Percentiles rank a stretch among this genome's conserved stretches.
Evolutionary conservation across 2,113 vertebrate genomes (phyloP).

Genomic region (Rhizomys pruinosus): DNA sequence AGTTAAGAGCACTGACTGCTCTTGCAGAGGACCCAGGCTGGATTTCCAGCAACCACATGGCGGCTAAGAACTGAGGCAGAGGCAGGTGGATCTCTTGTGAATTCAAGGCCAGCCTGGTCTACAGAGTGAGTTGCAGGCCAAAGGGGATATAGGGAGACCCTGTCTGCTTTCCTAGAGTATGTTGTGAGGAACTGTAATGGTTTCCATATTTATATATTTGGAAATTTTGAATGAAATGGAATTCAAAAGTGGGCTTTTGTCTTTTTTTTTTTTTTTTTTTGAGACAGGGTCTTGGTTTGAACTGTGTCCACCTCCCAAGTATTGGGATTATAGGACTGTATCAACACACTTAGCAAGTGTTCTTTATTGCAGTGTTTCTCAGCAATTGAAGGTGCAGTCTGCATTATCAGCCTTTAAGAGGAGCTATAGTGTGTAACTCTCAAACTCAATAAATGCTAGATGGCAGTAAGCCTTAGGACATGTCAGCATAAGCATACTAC

Average conservation of each 20-base stretch:
- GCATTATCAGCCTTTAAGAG: neutral
- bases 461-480: neutral
- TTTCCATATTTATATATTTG: neutral
- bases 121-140: no score
- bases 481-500: neutral
- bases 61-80: no score
- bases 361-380: neutral
- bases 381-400: neutral
- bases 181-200: neutral
- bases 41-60: no score
- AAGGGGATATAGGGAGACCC: neutral
- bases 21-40: no score
- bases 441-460: neutral
- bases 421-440: neutral
- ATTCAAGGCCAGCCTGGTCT: no score
- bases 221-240: constrained; percentile 15
- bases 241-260: neutral
- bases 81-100: no score
- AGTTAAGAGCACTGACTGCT: no score
- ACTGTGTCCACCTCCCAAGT: no score
- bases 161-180: neutral
- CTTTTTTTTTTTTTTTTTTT: neutral
- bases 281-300: neutral
- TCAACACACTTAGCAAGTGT: neutral
- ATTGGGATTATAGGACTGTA: neutral